Conservation (phyloP, 2,888 invertebrate species). For the Hetaerina titia region DNA sequence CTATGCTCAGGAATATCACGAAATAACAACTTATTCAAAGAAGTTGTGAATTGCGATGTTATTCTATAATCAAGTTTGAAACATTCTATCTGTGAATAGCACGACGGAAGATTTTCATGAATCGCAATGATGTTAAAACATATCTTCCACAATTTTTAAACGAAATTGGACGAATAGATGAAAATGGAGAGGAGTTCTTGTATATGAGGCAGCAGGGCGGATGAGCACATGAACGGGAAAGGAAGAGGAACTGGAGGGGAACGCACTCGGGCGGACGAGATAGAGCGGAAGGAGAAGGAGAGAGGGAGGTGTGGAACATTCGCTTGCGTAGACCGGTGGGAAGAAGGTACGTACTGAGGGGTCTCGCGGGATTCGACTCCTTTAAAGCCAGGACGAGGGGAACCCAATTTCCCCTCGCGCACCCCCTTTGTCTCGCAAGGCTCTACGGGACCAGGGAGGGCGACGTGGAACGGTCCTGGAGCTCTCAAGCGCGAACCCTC, state of each 20-base stretch:
- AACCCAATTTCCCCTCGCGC: not conserved
- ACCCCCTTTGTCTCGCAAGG: not conserved
- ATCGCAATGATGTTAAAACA: no score
- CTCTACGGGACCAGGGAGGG: not conserved
- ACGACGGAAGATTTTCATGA: no score
- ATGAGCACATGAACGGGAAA: not conserved
- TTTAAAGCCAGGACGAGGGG: not conserved
- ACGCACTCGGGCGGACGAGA: not conserved
- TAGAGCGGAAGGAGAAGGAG: not conserved
- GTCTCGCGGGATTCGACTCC: not conserved
- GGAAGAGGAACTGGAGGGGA: not conserved
- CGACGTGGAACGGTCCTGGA: not conserved
- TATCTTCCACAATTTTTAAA: no score
- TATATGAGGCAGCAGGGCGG: not conserved
- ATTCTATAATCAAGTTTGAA: no score
- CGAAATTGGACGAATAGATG: not conserved
- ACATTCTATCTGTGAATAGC: no score
- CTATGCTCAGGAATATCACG: no score
- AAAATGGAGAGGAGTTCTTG: not conserved
- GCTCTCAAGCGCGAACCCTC: not conserved
- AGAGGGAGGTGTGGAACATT: not conserved
- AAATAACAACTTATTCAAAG: no score
- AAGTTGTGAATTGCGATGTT: no score
- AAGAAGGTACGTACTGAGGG: not conserved
- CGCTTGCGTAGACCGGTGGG: not conserved